Percentiles rank a stretch among this genome's conserved stretches.
Conservation (phyloP, 2,797 vertebrate genomes). For the Ptychobarbus kaznakovi region DNA sequence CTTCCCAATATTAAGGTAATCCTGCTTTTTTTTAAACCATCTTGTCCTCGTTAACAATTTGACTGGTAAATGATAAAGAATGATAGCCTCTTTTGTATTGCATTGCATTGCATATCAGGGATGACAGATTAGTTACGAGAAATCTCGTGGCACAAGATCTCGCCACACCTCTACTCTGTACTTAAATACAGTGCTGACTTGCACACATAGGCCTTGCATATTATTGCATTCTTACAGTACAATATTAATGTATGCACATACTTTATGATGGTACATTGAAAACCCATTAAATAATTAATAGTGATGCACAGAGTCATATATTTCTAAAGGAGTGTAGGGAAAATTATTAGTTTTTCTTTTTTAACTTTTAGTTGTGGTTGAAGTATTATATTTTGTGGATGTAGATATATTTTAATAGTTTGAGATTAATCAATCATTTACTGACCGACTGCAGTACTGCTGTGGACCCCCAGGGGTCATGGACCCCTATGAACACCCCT, state of each 20-base stretch:
- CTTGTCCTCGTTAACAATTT: no score
- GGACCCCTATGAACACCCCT: not conserved
- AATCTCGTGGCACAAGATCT: no score
- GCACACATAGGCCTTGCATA: not conserved
- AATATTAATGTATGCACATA: not conserved
- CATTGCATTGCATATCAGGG: no score
- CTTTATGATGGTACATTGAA: not conserved
- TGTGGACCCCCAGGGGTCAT: not conserved
- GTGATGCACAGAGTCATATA: not conserved
- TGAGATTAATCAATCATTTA: not conserved
- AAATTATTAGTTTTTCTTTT: slow-evolving; percentile 1
- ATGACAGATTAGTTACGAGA: no score
- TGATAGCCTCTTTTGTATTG: no score
- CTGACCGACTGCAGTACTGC: not conserved
- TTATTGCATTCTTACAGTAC: not conserved
- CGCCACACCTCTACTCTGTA: no score
- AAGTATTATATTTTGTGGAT: not conserved
- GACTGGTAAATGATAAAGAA: no score
- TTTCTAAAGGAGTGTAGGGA: not conserved
- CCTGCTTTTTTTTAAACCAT: no score
- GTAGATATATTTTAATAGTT: not conserved
- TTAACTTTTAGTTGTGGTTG: no score
- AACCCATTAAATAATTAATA: not conserved
- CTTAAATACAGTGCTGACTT: not conserved
- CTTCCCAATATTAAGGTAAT: no score